Evolutionary conservation across 2,797 vertebrate genomes (phyloP), one percentile per base, ranked within the genome.

Genomic region (Argya squamiceps): DNA sequence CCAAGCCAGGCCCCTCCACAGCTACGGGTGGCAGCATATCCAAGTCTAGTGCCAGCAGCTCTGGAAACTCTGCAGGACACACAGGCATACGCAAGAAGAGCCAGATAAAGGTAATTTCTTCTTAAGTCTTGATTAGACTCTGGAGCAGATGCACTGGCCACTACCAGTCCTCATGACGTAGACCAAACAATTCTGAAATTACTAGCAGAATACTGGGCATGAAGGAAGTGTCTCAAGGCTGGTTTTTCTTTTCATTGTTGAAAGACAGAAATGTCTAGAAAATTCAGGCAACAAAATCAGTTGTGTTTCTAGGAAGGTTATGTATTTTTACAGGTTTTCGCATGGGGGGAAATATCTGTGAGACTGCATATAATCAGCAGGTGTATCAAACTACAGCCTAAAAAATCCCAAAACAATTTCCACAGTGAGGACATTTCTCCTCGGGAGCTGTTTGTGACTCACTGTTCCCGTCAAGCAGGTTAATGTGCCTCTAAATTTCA

Each of bases 401-500:
- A 82, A 80, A 55, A 78, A 12, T 37, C 30, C 44, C 30, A 75
- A 78, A 88, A 90, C 13, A 10, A 60, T 90, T 95, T 91, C 44
- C 59, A 76, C 76, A n/a, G 36, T 64, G 74, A 94, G 88, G 74
- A 94, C 56, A 8, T 93, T 95, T 94, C 80, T 91, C 77, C 85
- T 93, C 68, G 82, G 92, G 93, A 97, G 85, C 77, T 80, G 63
- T 87, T 86, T 89, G 89, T 96, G 92, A 93, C 89, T 97, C 95
- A 96, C 91, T 83, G 80, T 94, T 97, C 84, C 84, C 34, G 12
- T 96, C 93, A 88, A 88, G 71, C 88, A 95, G 88, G 89, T 96
- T 97, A 96, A 97, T 64, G 68, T 95, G 44, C 84, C 95, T 96
- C 89, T 96, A 90, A 96, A 97, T 94, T 96, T 96, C 63, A 76